These are phyloP conservation scores for Catonia carolina DNA, from an alignment of 2,888 invertebrate genomes.

Conservation along the genomic window DNA sequence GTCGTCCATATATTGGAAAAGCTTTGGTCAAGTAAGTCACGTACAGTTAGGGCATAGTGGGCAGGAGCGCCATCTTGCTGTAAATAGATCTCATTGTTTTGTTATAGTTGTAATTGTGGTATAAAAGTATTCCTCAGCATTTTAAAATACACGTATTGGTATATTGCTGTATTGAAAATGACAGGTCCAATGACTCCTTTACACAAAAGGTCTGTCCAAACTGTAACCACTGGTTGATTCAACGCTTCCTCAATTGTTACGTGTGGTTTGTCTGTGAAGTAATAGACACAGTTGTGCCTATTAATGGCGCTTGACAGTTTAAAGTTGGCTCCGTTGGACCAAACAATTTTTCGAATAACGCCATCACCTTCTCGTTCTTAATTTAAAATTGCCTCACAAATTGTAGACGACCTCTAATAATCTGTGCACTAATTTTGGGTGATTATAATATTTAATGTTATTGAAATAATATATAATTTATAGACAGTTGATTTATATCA, in stretches of 20 bases:
- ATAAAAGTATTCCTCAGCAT: constrained; percentile 9
- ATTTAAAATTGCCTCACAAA: too few relatives aligned
- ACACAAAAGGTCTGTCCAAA: constrained; percentile 23
- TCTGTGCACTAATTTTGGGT: too few relatives aligned
- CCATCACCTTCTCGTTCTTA: too few relatives aligned
- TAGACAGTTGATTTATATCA: too few relatives aligned
- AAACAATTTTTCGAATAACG: too few relatives aligned
- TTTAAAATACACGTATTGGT: constrained; percentile 5
- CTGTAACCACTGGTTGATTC: constrained; percentile 25
- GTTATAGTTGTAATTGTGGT: constrained; percentile 2
- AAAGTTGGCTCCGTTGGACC: too few relatives aligned
- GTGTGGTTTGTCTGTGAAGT: constrained; percentile 21
- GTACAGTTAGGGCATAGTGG: constrained; percentile 9
- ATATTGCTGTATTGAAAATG: constrained; percentile 13
- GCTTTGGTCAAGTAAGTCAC: constrained; percentile 1
- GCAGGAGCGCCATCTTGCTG: constrained; percentile 13
- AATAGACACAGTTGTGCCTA: constrained; percentile 21
- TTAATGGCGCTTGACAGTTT: too few relatives aligned
- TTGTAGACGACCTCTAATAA: too few relatives aligned
- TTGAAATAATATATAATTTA: too few relatives aligned
- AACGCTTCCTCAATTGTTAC: constrained; percentile 21
- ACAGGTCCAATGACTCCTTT: constrained; percentile 17
- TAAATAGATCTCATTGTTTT: constrained; percentile 10
- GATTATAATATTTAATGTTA: too few relatives aligned
- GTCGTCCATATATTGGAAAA: constrained; percentile 12